Evolutionary conservation across 2,797 vertebrate species (phyloP).

Genomic region (Anguilla pacifica): DNA sequence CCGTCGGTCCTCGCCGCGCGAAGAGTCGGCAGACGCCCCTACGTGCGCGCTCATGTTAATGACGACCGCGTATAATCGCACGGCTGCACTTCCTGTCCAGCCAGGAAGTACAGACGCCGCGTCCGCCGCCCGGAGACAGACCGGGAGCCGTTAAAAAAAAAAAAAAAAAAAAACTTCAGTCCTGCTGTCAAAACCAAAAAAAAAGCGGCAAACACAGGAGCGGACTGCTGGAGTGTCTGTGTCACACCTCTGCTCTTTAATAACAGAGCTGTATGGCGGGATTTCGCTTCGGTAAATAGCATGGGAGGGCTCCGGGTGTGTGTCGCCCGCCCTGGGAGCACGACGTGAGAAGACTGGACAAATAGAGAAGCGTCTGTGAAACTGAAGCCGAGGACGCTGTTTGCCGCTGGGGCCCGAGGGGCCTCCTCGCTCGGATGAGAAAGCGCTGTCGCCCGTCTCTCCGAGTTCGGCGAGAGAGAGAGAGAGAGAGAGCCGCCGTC

Average conservation of each 20-base stretch:
- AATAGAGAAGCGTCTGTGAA: neutral
- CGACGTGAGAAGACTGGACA: neutral
- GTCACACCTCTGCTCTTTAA: neutral
- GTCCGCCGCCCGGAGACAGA: neutral
- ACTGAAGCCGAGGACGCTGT: neutral
- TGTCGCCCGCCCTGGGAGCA: neutral
- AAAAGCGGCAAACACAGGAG: neutral
- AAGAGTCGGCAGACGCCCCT: neutral
- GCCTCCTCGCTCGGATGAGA: neutral
- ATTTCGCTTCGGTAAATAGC: neutral
- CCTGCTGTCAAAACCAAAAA: neutral
- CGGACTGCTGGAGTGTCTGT: neutral
- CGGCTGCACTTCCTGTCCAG: neutral
- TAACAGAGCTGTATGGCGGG: neutral
- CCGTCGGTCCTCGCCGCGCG: neutral
- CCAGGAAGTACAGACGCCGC: neutral
- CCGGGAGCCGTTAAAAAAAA: neutral
- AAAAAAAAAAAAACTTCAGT: neutral
- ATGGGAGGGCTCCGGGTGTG: neutral
- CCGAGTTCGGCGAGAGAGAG: neutral
- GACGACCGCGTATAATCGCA: neutral
- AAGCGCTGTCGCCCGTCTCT: neutral
- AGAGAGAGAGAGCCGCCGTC: neutral
- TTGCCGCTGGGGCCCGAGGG: neutral
- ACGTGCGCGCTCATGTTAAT: neutral